Conservation (phyloP, 2,113 vertebrate genomes). For the Ictalurus punctatus region DNA sequence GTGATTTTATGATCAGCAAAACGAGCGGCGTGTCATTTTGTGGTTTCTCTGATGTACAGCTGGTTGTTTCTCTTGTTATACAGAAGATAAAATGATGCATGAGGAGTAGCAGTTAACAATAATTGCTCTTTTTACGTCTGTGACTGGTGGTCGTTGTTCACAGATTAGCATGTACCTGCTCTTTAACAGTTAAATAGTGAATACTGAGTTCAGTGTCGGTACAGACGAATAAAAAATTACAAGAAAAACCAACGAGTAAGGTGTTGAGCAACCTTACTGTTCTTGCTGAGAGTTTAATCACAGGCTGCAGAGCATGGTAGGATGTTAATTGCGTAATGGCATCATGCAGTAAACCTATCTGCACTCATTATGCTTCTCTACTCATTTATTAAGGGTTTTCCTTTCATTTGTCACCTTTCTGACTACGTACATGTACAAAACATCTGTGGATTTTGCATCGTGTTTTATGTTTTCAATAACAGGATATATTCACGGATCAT, state of each 20-base stretch:
- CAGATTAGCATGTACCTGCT: neutral
- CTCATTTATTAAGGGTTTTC: neutral
- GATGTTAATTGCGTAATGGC: constrained; percentile 5
- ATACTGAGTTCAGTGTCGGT: neutral
- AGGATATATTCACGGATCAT: neutral
- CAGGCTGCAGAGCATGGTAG: neutral
- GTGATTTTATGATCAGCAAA: neutral
- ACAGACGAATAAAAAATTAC: neutral
- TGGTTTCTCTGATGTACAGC: neutral
- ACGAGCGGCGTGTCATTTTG: too few species aligned
- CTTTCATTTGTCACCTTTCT: neutral
- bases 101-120: neutral
- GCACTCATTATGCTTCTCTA: neutral
- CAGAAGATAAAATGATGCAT: neutral
- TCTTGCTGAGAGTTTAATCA: constrained; percentile 25
- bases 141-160: neutral
- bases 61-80: neutral
- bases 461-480: neutral
- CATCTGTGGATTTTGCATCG: neutral
- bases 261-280: neutral
- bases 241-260: neutral
- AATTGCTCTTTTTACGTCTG: neutral
- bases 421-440: neutral
- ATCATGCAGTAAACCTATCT: constrained; percentile 2
- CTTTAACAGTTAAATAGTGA: neutral